These are phyloP conservation scores for Cavia porcellus DNA, from an alignment of 2,113 vertebrate genomes.

Conservation along the genomic window DNA sequence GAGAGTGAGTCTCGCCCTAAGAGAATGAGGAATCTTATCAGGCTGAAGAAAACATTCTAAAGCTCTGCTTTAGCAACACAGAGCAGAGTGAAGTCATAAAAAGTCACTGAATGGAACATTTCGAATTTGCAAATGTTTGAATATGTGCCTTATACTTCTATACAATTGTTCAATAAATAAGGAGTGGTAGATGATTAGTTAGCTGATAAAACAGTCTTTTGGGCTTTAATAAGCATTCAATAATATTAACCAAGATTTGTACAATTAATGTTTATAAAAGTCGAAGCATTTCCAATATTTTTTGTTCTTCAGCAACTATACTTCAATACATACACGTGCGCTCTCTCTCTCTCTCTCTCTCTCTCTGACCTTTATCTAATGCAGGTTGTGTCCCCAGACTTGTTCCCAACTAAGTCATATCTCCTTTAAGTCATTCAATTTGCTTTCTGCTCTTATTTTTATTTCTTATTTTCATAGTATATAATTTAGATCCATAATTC, in stretches of 20 bases:
- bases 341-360: no score
- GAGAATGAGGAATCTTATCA: not conserved
- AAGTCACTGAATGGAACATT: not conserved
- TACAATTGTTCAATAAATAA: not conserved
- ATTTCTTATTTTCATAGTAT: not conserved
- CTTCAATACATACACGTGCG: not conserved
- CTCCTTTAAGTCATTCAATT: not conserved
- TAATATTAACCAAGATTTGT: not conserved
- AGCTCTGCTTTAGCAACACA: no score
- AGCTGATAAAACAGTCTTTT: not conserved
- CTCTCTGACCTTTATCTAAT: not conserved
- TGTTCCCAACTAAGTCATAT: not conserved
- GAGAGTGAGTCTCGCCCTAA: rapidly evolving
- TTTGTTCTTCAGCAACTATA: not conserved
- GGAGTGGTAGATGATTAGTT: not conserved
- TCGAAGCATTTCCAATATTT: not conserved
- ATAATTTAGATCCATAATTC: not conserved
- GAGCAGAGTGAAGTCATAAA: not conserved
- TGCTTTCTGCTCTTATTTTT: not conserved
- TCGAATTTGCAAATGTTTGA: not conserved
- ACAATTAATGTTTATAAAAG: not conserved
- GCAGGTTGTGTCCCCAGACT: not conserved
- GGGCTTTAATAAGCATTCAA: not conserved
- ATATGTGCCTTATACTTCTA: not conserved
- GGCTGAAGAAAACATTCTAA: not conserved